Base-by-base conservation (phyloP, 2,888 invertebrate species). In the Platycheirus albimanus region DNA sequence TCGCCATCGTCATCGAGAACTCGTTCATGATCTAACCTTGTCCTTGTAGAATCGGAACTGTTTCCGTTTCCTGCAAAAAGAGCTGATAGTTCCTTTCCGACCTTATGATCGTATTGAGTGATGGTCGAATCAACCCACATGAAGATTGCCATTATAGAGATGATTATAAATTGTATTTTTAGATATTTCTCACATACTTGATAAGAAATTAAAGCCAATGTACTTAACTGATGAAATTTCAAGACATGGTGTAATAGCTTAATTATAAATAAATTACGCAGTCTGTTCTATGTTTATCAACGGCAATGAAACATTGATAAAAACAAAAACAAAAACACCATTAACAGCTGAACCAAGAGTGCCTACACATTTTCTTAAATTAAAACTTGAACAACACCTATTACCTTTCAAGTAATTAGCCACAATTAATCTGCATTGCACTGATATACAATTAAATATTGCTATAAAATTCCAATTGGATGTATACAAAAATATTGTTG, bases 171-270 rank as follows among this genome's bases (percentile, higher is more conserved):
- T 6, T 41, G 15, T 41, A 7, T 20, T 47, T 47, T 11, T 20
- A 28, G 28, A 13, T 28, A 10, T 36, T 20, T 54, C 6, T 8
- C 1, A 20, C 19, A 13, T 13, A 38, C 13, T 38, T 43, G 51
- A 52, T 51, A 20, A 2, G 15, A 41, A 17, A 61, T 30, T n/a
- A 28, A 58, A 28, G 2, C 28, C 10, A 30, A n/a, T n/a, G n/a
- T n/a, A n/a, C n/a, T n/a, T 11, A 1, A 24, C 5, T 7, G 11
- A n/a, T 36, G 10, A 5, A 41, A 49, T 75, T 43, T 38, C 56
- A 67, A 20, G 15, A 58, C 7, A 33, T 58, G 49, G 56, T 70
- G 58, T 58, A 70, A 69, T 69, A n/a, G 10, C 10, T 24, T 24
- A 20, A 10, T 7, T 24, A 15, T n/a, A 38, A 56, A n/a, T 5